phyloP scores from a whole-genome alignment of 2,113 vertebrate species.

The Mustelus asterias region DNA sequence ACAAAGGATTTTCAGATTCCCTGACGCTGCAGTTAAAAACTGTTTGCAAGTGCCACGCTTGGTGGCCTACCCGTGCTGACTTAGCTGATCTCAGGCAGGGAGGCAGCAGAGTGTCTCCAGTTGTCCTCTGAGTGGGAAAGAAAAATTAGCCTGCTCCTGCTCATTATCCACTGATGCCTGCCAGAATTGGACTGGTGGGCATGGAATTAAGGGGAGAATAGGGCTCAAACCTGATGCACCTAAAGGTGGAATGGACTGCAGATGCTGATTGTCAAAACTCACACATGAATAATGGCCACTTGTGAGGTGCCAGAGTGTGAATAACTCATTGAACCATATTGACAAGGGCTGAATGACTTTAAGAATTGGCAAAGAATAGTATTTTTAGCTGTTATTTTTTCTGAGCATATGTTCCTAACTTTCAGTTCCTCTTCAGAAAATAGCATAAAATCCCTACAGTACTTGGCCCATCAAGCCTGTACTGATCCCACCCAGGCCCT shows the following conservation, averaged over 20 bases:
- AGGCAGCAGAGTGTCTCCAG: not conserved
- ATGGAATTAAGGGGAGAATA: not conserved
- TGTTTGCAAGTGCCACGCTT: not conserved
- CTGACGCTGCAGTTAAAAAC: not conserved
- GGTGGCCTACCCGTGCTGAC: not conserved
- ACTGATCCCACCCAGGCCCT: no score
- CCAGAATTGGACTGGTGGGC: not conserved
- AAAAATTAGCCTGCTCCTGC: not conserved
- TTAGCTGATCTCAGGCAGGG: not conserved
- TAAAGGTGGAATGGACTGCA: not conserved
- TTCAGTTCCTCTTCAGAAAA: not conserved
- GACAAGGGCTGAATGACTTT: not conserved
- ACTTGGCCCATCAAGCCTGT: no score
- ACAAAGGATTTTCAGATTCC: not conserved
- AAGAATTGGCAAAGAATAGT: not conserved
- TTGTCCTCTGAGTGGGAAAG: not conserved
- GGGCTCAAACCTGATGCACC: not conserved
- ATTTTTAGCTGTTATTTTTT: not conserved
- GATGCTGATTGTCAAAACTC: not conserved
- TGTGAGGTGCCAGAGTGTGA: not conserved
- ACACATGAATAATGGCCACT: not conserved
- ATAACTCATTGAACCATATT: not conserved
- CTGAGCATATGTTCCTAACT: not conserved
- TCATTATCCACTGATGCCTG: not conserved
- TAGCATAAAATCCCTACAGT: no score